Conservation (phyloP, 2,797 vertebrate species). For the Graptemys geographica region DNA sequence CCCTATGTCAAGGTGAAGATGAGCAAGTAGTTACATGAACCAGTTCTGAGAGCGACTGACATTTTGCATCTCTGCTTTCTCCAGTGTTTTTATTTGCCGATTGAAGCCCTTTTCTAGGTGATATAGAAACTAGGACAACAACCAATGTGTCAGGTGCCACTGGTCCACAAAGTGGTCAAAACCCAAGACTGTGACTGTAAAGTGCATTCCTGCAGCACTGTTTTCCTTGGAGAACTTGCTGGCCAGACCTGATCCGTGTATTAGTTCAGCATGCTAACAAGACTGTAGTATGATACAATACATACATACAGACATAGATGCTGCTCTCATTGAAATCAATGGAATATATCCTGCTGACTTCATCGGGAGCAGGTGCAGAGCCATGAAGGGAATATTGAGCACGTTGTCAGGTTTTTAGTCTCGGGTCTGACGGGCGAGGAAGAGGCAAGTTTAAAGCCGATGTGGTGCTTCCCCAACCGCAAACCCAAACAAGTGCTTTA, state of each 20-base stretch:
- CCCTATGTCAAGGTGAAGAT: not conserved
- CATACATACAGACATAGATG: not conserved
- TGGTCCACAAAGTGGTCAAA: not conserved
- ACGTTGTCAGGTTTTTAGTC: not conserved
- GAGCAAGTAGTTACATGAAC: not conserved
- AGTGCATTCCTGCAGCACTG: not conserved
- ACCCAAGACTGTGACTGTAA: rapidly evolving
- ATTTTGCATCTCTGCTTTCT: not conserved
- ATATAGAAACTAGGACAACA: not conserved
- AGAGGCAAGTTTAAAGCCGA: not conserved
- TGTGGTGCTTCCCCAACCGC: too few species aligned
- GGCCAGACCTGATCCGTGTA: not conserved
- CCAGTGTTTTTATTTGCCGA: rapidly evolving
- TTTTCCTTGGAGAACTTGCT: not conserved
- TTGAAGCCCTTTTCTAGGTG: not conserved
- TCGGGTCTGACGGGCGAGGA: not conserved
- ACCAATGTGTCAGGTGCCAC: not conserved
- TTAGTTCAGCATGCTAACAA: not conserved
- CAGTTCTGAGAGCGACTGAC: not conserved
- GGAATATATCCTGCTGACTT: not conserved
- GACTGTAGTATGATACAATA: not conserved
- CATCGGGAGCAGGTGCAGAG: not conserved
- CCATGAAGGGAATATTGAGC: not conserved
- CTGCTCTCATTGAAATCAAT: not conserved
- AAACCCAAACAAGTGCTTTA: too few species aligned